Base-by-base conservation (phyloP, 1,140 invertebrate species). In the Ceratoteleas bidentatus region DNA sequence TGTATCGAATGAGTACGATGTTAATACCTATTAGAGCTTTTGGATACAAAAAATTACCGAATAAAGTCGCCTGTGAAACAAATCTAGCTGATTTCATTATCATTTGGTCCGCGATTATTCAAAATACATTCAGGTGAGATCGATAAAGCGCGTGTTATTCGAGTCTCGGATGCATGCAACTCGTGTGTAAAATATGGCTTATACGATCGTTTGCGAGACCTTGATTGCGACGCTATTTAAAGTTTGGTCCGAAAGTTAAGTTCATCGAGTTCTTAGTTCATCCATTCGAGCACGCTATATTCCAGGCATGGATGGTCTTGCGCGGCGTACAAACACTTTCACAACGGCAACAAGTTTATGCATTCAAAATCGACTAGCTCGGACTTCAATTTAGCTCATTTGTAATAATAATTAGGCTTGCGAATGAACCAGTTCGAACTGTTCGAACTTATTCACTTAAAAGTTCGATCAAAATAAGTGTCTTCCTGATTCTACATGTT, bases 171-270 rank as follows among this genome's bases (percentile, higher is more conserved):
- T 54, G 34, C 73, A 76, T 57, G 73, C 73, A 76, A 62, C 64
- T 76, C 64, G 73, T 76, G 57, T 68, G 64, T 62, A 62, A 76
- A 76, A 76, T 76, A 76, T 76, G 40, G 49, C 36, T 49, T 68
- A 68, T 56, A 76, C 45, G 54, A 54, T 66, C 61, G 49, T 52
- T 11, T 13, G 14, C 38, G 40, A 68, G 64, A 69, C 64, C 73
- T 76, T 76, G 73, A 76, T 76, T 62, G 64, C 64, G 24, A 47
- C 61, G 66, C 62, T 62, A 68, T 54, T 38, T 47, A 68, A 76
- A 76, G 64, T 76, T 76, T 57, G 15, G 33, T 6, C n/a, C 45
- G n/a, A 54, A 10, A 53, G 68, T 52, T 53, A 72, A 57, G 58
- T 62, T 53, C 36, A 13, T 47, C 49, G 54, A 57, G 50, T 74